Percentiles rank a stretch among this genome's conserved stretches.
Conservation (phyloP, 2,888 invertebrate species). For the Pristionchus arcanus region DNA sequence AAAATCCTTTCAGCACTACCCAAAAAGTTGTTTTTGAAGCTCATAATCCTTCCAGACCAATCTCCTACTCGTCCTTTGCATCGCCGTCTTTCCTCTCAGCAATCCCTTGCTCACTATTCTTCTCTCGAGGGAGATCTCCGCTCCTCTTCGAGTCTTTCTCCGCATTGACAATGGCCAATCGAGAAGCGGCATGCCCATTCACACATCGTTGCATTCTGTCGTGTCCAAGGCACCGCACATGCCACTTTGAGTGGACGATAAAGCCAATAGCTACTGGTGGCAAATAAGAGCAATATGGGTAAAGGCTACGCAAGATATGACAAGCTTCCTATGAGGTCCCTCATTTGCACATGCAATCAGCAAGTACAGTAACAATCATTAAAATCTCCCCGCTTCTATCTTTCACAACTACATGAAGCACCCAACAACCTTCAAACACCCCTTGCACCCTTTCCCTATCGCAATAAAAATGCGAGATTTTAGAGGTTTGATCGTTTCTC, state of each 20-base stretch:
- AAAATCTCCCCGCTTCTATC: not conserved
- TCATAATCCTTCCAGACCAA: not conserved
- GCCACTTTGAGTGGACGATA: not conserved
- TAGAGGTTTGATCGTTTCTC: not conserved
- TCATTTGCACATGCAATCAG: too few relatives aligned
- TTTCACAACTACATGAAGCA: not conserved
- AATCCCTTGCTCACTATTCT: conserved; percentile 25
- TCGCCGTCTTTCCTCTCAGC: conserved; percentile 23
- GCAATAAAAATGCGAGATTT: conserved; percentile 1
- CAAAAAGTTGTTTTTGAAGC: too few relatives aligned
- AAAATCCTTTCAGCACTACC: too few relatives aligned
- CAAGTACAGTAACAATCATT: too few relatives aligned
- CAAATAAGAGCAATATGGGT: too few relatives aligned
- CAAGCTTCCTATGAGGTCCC: too few relatives aligned
- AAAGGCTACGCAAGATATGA: too few relatives aligned
- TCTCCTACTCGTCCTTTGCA: conserved; percentile 1
- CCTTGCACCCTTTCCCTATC: too few relatives aligned
- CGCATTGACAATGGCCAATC: not conserved
- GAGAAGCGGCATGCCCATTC: not conserved
- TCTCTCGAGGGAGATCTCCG: conserved; percentile 13
- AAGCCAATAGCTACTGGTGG: too few relatives aligned
- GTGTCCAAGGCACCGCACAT: not conserved
- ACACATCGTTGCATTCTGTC: not conserved
- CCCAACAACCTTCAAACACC: not conserved
- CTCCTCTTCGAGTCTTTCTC: not conserved